These are phyloP conservation scores for Nesogale talazaci DNA, from an alignment of 2,113 vertebrate species.

Conservation along the genomic window DNA sequence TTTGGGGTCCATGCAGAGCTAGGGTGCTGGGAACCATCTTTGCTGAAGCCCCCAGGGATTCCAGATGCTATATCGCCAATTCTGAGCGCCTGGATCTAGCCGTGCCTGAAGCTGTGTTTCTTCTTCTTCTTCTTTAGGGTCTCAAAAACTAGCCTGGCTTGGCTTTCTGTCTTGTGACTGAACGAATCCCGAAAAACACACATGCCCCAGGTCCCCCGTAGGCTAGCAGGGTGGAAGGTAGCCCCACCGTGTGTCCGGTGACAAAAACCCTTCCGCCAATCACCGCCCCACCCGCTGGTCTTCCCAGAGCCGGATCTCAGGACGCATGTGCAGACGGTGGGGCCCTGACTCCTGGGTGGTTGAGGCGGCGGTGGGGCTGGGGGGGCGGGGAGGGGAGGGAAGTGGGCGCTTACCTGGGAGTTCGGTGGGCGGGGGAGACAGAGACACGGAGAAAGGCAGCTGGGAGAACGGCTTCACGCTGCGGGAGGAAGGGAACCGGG, in stretches of 20 bases:
- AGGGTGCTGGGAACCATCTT: neutral
- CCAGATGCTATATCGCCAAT: neutral
- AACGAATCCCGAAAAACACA: neutral
- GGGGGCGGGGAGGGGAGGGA: neutral
- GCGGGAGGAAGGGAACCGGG: conserved; percentile 22
- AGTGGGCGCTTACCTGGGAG: conserved; percentile 80
- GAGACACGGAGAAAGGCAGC: conserved; percentile 78
- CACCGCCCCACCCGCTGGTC: neutral
- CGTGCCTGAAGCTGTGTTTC: neutral
- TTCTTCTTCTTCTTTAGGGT: neutral
- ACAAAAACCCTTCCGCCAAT: neutral
- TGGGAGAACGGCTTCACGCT: conserved; percentile 85
- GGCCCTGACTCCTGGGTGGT: neutral
- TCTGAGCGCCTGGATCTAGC: conserved; percentile 4
- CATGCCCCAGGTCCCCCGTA: neutral
- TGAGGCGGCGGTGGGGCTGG: neutral
- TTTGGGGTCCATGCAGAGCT: too few species aligned
- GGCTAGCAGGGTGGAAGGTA: neutral
- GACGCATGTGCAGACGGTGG: neutral
- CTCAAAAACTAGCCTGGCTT: neutral
- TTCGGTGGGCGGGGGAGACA: conserved; percentile 79
- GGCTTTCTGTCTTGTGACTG: conserved; percentile 1
- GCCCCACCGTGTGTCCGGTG: neutral
- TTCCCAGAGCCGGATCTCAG: neutral
- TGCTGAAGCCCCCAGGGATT: neutral